Evolutionary conservation across 1,140 invertebrate genomes (phyloP).

Genomic region (Paraescarpia echinospica): DNA sequence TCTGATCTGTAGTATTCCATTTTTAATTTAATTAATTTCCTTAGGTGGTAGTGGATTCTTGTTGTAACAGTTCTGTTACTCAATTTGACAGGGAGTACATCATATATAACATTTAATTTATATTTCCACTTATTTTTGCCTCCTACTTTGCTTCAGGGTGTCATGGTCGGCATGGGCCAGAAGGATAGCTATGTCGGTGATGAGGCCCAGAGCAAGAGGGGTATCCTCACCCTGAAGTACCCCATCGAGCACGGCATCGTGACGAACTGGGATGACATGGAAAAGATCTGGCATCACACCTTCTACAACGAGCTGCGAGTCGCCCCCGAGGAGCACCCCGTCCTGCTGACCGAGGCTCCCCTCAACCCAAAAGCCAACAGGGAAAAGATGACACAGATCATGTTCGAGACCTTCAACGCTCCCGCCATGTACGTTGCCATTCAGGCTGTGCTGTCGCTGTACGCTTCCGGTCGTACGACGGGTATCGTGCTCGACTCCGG

Average conservation of each 20-base stretch:
- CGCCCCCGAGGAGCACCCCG: slow-evolving; percentile 58
- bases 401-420: slow-evolving; percentile 57
- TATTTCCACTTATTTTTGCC: background rate
- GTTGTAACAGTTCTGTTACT: background rate
- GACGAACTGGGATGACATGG: slow-evolving; percentile 91
- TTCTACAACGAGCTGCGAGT: slow-evolving; percentile 76
- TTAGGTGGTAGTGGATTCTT: too few species aligned
- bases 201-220: slow-evolving; percentile 94
- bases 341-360: slow-evolving; percentile 54
- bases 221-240: slow-evolving; percentile 55
- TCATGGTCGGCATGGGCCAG: slow-evolving; percentile 37
- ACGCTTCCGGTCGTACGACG: slow-evolving; percentile 45
- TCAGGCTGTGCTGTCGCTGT: slow-evolving; percentile 53
- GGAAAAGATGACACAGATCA: slow-evolving; percentile 83
- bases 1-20: too few species aligned
- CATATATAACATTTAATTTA: background rate
- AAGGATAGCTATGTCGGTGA: slow-evolving; percentile 97
- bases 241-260: slow-evolving; percentile 82
- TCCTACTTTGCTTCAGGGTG: slow-evolving; percentile 21
- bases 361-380: slow-evolving; percentile 58
- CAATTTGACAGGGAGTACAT: background rate
- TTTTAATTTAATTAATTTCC: too few species aligned
- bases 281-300: slow-evolving; percentile 51
- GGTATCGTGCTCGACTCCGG: slow-evolving; percentile 56
- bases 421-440: slow-evolving; percentile 61